Evolutionary conservation across 1,140 invertebrate species (phyloP).

Genomic region (Leptinotarsa defecta): DNA sequence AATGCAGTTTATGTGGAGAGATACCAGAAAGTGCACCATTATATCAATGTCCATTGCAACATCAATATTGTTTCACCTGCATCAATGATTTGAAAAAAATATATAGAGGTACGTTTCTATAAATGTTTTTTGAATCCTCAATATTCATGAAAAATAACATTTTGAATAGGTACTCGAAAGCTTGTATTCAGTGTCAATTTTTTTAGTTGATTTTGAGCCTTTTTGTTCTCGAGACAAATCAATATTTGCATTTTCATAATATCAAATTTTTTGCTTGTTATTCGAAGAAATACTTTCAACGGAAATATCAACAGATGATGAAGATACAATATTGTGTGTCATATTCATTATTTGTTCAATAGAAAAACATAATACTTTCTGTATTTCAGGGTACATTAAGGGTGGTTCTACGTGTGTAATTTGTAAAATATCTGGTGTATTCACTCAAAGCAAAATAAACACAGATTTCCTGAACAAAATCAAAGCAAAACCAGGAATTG

Average conservation of each 20-base stretch:
- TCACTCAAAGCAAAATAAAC: conserved; percentile 26
- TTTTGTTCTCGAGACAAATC: no score
- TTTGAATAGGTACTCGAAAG: no score
- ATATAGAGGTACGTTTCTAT: conserved; percentile 16
- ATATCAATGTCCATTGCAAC: conserved; percentile 24
- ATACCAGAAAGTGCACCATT: conserved; percentile 26
- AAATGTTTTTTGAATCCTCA: no score
- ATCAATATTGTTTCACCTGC: conserved; percentile 25
- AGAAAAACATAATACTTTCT: background rate
- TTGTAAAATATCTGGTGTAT: conserved; percentile 23
- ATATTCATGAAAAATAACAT: no score
- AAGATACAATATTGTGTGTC: background rate
- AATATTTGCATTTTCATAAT: no score
- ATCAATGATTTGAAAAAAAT: conserved; percentile 11
- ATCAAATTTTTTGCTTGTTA: no score
- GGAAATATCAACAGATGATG: no score
- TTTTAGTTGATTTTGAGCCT: no score
- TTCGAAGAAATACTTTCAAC: no score
- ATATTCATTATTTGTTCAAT: background rate
- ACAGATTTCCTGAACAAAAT: conserved; percentile 28
- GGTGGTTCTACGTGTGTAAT: conserved; percentile 21
- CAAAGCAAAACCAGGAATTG: conserved; percentile 47
- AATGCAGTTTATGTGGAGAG: conserved; percentile 28
- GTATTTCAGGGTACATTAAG: conserved; percentile 15
- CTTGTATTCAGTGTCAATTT: no score